Evolutionary conservation across 2,113 vertebrate species (phyloP), one percentile per base, ranked within the genome.

Genomic region (Microcebus ravelobensis): DNA sequence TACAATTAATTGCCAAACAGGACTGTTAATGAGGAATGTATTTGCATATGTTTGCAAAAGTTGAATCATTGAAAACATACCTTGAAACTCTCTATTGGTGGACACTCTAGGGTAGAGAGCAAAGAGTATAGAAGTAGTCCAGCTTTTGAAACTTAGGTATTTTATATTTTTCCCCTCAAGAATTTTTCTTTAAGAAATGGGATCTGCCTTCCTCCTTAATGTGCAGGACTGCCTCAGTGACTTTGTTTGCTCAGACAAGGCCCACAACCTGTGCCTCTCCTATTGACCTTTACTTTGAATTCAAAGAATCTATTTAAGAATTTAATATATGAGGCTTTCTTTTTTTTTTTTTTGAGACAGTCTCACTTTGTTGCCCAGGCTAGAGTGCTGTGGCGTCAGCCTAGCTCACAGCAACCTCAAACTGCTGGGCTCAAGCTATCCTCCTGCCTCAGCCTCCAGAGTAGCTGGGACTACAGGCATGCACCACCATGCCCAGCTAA

Each of bases 251-350:
- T 21, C 70, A 89, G 93, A 61, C 80, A 86, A 63, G 94, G 81
- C 87, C 94, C 39, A 34, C 65, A 79, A 42, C 76, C 39, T 14
- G 55, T 90, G 90, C 87, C 93, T 95, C 95, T 74, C 65, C 91
- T 71, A 0, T 63, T 61, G 71, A 95, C 94, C n/a, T 0, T 94
- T 45, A 48, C 82, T 89, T 67, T 93, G 96, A 95, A 97, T 97
- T 96, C 94, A 94, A 96, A 98, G 97, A 98, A 92, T 93, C 98
- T 98, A 98, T 98, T 98, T 98, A 98, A 99, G 97, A 98, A 97
- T 98, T 98, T 99, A 98, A 99, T 99, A 98, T 98, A 99, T 98
- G 96, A 88, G 79, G 87, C 74, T 86, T 29, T 92, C 95, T 90
- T 84, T 79, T 42, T 42, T 42, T 42, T 6, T 42, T 45, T 45